Percentiles rank a stretch among this genome's conserved stretches.
Conservation (phyloP, 1,140 invertebrate species). For the Micrasema longulum region DNA sequence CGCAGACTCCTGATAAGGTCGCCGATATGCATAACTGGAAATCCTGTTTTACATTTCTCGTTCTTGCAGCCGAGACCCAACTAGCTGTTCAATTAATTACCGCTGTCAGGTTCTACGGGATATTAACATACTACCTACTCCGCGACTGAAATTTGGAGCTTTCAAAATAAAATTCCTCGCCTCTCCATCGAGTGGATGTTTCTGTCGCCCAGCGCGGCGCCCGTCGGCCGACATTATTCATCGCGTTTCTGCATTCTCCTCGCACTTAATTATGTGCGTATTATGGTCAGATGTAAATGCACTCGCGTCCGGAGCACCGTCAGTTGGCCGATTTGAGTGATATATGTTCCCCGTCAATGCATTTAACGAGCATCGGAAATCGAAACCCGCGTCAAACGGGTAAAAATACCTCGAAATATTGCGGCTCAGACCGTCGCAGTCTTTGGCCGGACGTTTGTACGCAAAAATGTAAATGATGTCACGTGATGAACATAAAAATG, state of each 20-base stretch:
- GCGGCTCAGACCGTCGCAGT: not conserved
- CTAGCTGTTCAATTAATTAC: too few species aligned
- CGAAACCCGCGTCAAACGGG: slow-evolving; percentile 11
- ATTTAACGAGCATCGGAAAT: slow-evolving; percentile 32
- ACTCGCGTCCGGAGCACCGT: not conserved
- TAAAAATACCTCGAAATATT: slow-evolving; percentile 20
- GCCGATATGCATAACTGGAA: too few species aligned
- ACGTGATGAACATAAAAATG: slow-evolving; percentile 7
- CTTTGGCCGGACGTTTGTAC: not conserved
- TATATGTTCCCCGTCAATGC: slow-evolving; percentile 17
- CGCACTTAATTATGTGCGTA: not conserved
- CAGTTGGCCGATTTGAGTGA: slow-evolving; percentile 17
- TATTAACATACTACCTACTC: too few species aligned
- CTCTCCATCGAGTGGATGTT: too few species aligned
- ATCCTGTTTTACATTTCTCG: too few species aligned
- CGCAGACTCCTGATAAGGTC: too few species aligned
- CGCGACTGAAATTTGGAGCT: too few species aligned
- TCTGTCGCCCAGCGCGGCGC: too few species aligned
- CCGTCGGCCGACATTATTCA: too few species aligned
- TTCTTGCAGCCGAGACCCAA: too few species aligned
- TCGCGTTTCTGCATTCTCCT: not conserved
- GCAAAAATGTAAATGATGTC: slow-evolving; percentile 20
- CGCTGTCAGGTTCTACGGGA: too few species aligned
- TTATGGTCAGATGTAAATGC: not conserved
- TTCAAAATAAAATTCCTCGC: too few species aligned